Evolutionary conservation across 1,140 invertebrate genomes (phyloP), one percentile per base, ranked within the genome.

Genomic region (Phthorimaea operculella): DNA sequence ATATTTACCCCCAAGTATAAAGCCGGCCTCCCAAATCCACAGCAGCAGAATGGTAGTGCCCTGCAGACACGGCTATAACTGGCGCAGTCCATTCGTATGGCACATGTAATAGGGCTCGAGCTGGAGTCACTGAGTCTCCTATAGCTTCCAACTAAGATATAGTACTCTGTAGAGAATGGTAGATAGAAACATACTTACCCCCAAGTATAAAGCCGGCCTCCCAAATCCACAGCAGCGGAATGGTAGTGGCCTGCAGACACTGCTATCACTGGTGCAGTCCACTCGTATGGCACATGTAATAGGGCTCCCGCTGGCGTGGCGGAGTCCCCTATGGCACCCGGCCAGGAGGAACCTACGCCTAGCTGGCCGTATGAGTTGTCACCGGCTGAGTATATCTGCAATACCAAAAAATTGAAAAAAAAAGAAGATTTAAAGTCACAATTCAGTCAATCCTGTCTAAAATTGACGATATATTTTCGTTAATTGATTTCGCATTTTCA

Each of bases 31-130:
- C 76, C 0, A 56, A 58, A 51, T 79, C 79, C 0, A 82, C 48
- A 0, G 74, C 79, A 0, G 79, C 79, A 17, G 74, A 78, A 56
- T 82, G 79, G 62, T 82, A 82, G 58, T 79, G 76, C 0, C 79
- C 79, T 5, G 76, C 75, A 0, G 76, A 66, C 6, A 79, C 39
- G 9, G 52, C 34, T 0, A 55, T 44, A 0, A 73, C 33, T 0
- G 74, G 78, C n/a, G 73, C 67, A 10, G 50, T 33, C 67, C 63
- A 63, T 5, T 12, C 33, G 28, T 12, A 28, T 5, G 34, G 49
- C 15, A 71, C 67, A 14, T 42, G 60, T 12, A 58, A 18, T 34
- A 72, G 52, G 0, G 62, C 59, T 0, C 74, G 76, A 12, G 50
- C 17, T 0, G 65, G 50, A 3, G 33, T 21, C 0, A 66, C 74